Conservation (phyloP, 2,797 vertebrate genomes). For the Manis javanica region DNA sequence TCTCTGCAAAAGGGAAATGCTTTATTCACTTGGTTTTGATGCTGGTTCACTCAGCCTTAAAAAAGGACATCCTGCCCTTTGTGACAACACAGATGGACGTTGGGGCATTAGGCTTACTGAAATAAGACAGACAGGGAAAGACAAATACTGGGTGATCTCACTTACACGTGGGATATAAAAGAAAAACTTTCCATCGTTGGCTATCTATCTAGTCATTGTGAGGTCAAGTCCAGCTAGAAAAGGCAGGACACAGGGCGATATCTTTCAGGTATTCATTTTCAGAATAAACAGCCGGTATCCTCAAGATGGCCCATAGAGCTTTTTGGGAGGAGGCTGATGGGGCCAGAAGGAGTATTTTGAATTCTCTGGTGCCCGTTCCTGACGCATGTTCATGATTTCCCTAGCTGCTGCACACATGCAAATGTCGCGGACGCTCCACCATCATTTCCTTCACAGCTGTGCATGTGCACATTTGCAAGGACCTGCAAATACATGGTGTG, state of each 20-base stretch:
- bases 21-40: no score
- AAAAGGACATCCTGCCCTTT: no score
- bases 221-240: not conserved
- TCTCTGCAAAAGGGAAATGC: not conserved
- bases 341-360: not conserved
- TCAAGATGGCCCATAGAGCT: not conserved
- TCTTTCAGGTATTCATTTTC: not conserved
- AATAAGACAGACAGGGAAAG: no score
- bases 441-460: not conserved
- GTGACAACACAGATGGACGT: no score
- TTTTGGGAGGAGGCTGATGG: fast-evolving
- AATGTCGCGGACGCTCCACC: no score
- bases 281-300: not conserved
- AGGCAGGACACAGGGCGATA: not conserved
- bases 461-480: not conserved
- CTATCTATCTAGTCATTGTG: not conserved
- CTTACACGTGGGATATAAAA: no score
- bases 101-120: no score
- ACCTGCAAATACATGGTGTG: not conserved
- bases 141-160: no score
- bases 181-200: not conserved
- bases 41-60: no score
- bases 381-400: not conserved
- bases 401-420: not conserved
- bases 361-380: not conserved